Percentiles rank a stretch among this genome's conserved stretches.
Conservation (phyloP, 2,113 vertebrate species). For the Equus przewalskii region DNA sequence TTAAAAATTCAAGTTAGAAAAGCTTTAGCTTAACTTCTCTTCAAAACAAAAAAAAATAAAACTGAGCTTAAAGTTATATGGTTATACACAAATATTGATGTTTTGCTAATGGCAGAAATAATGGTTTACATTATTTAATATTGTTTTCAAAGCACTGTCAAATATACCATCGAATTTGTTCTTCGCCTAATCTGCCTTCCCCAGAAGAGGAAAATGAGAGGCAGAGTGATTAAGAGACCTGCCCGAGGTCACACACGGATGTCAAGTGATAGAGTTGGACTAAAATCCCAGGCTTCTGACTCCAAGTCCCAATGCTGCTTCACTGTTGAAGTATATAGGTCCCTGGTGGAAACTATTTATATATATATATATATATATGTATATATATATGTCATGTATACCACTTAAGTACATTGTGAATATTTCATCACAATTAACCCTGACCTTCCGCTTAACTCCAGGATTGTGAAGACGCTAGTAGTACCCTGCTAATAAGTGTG, state of each 20-base stretch:
- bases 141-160: constrained; percentile 41
- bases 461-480: not conserved
- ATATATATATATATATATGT: no score
- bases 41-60: constrained; percentile 38
- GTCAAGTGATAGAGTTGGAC: not conserved
- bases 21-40: not conserved
- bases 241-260: not conserved
- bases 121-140: not conserved
- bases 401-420: constrained; percentile 12
- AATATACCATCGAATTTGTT: not conserved
- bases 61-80: not conserved
- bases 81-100: not conserved
- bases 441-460: not conserved
- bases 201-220: not conserved
- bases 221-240: not conserved
- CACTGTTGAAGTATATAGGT: not conserved
- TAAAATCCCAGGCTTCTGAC: not conserved
- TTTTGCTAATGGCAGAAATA: not conserved
- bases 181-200: not conserved
- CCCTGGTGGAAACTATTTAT: not conserved
- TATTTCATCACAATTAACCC: constrained; percentile 60
- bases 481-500: not conserved
- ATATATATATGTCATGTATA: not conserved
- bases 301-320: not conserved
- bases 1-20: constrained; percentile 50